These are phyloP conservation scores for Eristalis intricaria DNA, from an alignment of 2,888 invertebrate genomes.

Conservation along the genomic window DNA sequence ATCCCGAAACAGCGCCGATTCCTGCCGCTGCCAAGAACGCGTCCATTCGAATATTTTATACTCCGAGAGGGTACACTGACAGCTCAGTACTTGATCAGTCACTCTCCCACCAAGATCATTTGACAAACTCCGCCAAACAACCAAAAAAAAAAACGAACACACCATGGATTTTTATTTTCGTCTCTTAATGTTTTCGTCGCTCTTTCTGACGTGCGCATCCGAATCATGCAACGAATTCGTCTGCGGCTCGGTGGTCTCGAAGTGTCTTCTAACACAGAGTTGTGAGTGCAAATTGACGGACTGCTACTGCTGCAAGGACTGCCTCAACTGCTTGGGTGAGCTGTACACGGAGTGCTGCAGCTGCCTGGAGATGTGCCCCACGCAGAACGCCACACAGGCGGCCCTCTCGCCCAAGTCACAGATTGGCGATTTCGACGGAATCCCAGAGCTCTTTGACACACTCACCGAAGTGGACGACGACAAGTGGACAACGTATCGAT, in stretches of 20 bases:
- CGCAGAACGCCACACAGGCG: constrained; percentile 83
- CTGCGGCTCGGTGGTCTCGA: constrained; percentile 93
- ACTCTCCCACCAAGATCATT: background rate
- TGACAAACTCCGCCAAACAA: background rate
- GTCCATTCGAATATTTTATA: background rate
- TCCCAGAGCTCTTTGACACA: constrained; percentile 91
- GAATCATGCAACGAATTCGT: constrained; percentile 55
- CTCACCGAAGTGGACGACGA: constrained; percentile 86
- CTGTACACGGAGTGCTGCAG: constrained; percentile 91
- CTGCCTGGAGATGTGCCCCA: constrained; percentile 85
- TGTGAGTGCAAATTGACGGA: constrained; percentile 96
- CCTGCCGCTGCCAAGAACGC: background rate
- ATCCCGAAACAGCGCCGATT: background rate
- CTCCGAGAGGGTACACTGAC: background rate
- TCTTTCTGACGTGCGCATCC: background rate
- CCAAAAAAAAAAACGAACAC: too few species aligned
- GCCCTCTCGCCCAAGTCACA: constrained; percentile 86
- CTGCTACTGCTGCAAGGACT: constrained; percentile 95
- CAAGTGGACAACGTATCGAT: constrained; percentile 77
- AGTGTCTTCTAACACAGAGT: constrained; percentile 96
- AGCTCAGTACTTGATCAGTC: background rate
- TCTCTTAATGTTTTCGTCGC: background rate
- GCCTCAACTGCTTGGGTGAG: constrained; percentile 92
- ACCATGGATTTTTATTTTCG: constrained; percentile 20
- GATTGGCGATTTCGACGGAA: constrained; percentile 91